phyloP scores from a whole-genome alignment of 2,113 vertebrate species.

The Amblyornis subalaris region DNA sequence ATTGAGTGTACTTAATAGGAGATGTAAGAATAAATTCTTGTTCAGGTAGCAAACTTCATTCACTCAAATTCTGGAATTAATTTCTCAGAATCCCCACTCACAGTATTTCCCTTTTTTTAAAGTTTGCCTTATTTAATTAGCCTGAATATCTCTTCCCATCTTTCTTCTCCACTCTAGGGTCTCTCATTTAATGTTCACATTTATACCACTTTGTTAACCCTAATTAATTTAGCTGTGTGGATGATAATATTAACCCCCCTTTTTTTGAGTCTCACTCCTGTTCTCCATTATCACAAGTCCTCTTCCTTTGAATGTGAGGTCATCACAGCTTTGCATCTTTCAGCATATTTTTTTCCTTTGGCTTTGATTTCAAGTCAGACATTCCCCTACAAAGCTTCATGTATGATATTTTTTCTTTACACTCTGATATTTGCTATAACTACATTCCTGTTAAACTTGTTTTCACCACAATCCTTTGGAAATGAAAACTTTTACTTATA shows the following conservation, averaged over 20 bases:
- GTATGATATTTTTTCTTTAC: neutral
- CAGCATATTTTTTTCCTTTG: neutral
- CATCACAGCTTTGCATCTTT: neutral
- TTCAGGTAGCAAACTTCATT: neutral
- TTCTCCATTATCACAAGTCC: neutral
- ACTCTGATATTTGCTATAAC: neutral
- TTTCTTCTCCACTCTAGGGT: neutral
- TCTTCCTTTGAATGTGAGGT: neutral
- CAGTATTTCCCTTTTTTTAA: neutral
- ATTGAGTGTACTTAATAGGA: neutral
- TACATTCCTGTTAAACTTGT: neutral
- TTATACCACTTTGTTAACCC: neutral
- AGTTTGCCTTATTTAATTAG: neutral
- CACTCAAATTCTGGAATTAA: neutral
- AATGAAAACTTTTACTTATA: neutral
- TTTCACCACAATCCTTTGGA: neutral
- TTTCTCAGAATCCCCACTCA: neutral
- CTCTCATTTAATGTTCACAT: neutral
- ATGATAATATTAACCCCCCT: neutral
- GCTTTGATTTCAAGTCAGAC: neutral
- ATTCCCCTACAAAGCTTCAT: neutral
- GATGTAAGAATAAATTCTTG: neutral
- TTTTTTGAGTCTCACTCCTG: neutral
- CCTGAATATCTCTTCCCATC: neutral
- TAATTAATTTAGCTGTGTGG: neutral